Evolutionary conservation across 2,888 invertebrate species (phyloP).

Genomic region (Oscheius sp.): DNA sequence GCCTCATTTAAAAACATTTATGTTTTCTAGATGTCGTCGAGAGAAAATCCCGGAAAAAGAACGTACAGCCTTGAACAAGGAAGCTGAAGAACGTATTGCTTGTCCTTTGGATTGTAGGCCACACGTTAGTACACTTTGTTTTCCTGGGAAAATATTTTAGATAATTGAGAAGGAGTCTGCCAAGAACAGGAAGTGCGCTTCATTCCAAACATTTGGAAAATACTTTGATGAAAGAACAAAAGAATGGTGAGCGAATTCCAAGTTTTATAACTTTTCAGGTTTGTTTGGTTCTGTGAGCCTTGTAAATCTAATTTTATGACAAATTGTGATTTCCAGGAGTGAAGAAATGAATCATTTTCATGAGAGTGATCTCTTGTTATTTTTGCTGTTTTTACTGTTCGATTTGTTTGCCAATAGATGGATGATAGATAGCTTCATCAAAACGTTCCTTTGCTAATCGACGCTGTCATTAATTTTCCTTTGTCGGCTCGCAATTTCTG

Average conservation of each 20-base stretch:
- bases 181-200: constrained; percentile 22
- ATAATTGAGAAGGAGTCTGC: constrained; percentile 25
- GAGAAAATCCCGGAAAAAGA: constrained; percentile 22
- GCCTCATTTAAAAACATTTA: neutral
- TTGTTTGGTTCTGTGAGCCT: constrained; percentile 23
- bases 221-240: constrained; percentile 3
- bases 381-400: neutral
- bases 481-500: constrained; percentile 16
- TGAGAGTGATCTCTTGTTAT: neutral
- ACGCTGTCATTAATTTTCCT: constrained; percentile 16
- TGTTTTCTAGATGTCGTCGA: constrained; percentile 14
- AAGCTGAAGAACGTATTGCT: neutral
- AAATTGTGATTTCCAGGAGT: constrained; percentile 14
- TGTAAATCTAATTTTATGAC: constrained; percentile 18
- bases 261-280: constrained; percentile 1
- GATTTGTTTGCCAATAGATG: neutral
- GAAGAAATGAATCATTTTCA: neutral
- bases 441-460: neutral
- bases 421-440: constrained; percentile 3
- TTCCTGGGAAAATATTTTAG: neutral
- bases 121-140: neutral
- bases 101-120: constrained; percentile 25
- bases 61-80: constrained; percentile 13
- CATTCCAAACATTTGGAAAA: constrained; percentile 27
- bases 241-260: constrained; percentile 13